phyloP scores from a whole-genome alignment of 1,140 invertebrate genomes.

The Melitaea cinxia region DNA sequence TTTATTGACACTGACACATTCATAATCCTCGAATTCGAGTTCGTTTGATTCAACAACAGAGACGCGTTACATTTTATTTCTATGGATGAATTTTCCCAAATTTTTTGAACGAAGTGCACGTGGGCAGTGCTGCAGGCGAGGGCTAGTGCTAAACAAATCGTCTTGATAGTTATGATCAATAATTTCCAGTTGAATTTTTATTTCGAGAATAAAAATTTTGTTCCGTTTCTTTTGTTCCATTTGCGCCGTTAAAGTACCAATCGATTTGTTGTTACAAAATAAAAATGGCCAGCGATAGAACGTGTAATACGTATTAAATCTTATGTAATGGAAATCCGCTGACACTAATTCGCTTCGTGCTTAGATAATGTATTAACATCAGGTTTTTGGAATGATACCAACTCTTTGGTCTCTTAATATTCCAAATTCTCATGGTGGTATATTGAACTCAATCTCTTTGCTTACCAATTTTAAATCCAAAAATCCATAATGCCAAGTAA shows the following conservation, averaged over 20 bases:
- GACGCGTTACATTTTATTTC: not conserved
- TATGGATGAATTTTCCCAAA: not conserved
- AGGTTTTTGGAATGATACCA: slow-evolving; percentile 27
- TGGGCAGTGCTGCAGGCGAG: not conserved
- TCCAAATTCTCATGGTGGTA: slow-evolving; percentile 22
- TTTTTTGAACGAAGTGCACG: not conserved
- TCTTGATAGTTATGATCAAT: not conserved
- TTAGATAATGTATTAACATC: slow-evolving; percentile 26
- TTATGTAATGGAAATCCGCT: not conserved
- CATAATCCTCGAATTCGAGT: too few relatives aligned
- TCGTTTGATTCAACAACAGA: too few relatives aligned
- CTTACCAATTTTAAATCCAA: not conserved
- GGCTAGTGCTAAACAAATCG: not conserved
- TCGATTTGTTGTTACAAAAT: not conserved
- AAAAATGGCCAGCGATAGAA: not conserved
- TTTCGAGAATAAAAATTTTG: not conserved
- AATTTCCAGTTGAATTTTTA: not conserved
- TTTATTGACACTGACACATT: too few relatives aligned
- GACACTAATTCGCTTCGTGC: slow-evolving; percentile 5
- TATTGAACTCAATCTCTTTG: not conserved
- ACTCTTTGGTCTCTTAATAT: slow-evolving; percentile 21
- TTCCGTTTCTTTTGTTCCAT: not conserved
- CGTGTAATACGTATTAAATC: not conserved
- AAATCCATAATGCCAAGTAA: not conserved
- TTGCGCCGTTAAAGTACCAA: not conserved